A percentile compares a stretch with the other conserved stretches of the same genome.
Evolutionary conservation across 23 tunicate genomes (phyloP).

Genomic region (Diplosoma virens): DNA sequence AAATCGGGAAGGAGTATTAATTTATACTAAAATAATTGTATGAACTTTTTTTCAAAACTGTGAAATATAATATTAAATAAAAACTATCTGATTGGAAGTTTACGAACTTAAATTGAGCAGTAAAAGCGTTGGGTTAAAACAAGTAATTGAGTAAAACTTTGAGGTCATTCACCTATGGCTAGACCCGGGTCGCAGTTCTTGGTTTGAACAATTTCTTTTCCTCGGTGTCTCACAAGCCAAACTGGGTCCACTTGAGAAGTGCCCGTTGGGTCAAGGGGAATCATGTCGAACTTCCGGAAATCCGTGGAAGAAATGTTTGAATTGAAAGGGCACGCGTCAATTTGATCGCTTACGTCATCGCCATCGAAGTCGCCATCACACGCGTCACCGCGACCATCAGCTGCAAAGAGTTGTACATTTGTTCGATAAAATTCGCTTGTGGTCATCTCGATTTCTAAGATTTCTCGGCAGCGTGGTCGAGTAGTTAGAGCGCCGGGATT

Average conservation of each 20-base stretch:
- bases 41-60: too few relatives aligned
- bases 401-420: slow-evolving; percentile 39
- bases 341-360: slow-evolving; percentile 54
- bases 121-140: too few relatives aligned
- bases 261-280: slow-evolving; percentile 85
- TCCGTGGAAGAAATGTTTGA: slow-evolving; percentile 60
- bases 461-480: too few relatives aligned
- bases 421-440: too few relatives aligned
- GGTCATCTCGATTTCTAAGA: too few relatives aligned
- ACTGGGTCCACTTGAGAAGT: slow-evolving; percentile 80
- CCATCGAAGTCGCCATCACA: slow-evolving; percentile 94
- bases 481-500: too few relatives aligned
- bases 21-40: too few relatives aligned
- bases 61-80: too few relatives aligned
- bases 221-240: slow-evolving; percentile 81
- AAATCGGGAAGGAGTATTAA: too few relatives aligned
- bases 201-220: slow-evolving; percentile 94
- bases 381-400: slow-evolving; percentile 82
- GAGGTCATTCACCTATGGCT: slow-evolving; percentile 80
- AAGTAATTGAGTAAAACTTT: too few relatives aligned
- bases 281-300: slow-evolving; percentile 75
- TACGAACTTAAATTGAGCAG: too few relatives aligned
- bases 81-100: too few relatives aligned
- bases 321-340: slow-evolving; percentile 71
- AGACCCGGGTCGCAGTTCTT: slow-evolving; percentile 96